Evolutionary conservation across 2,113 vertebrate species (phyloP).

Genomic region (Petaurus breviceps): DNA sequence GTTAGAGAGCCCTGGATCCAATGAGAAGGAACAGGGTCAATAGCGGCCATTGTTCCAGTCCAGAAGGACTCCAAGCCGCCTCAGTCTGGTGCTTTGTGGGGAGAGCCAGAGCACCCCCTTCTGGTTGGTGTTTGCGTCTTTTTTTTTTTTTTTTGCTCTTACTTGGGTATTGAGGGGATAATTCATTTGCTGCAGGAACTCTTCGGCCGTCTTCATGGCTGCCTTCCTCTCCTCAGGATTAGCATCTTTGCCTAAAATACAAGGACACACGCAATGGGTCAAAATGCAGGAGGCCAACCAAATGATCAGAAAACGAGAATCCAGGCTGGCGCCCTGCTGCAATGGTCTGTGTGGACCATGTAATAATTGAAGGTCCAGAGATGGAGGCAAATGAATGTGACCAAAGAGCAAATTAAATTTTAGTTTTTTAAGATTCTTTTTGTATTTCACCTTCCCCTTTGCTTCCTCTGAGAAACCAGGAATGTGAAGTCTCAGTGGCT

Average conservation of each 20-base stretch:
- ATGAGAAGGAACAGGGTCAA: neutral
- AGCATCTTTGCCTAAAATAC: slow-evolving; percentile 88
- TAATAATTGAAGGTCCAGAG: too few relatives aligned
- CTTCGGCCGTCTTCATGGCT: slow-evolving; percentile 94
- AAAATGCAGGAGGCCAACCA: neutral
- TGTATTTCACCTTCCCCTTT: too few relatives aligned
- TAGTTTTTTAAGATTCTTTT: too few relatives aligned
- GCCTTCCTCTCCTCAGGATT: slow-evolving; percentile 91
- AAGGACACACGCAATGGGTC: slow-evolving; percentile 39
- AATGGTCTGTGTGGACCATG: too few relatives aligned
- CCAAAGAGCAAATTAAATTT: neutral
- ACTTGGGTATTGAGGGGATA: slow-evolving; percentile 92
- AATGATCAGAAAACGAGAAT: too few relatives aligned
- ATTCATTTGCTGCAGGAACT: slow-evolving; percentile 92
- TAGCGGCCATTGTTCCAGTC: too few relatives aligned
- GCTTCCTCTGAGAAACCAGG: too few relatives aligned
- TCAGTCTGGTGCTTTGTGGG: neutral
- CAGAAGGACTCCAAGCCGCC: too few relatives aligned
- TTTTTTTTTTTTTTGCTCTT: slow-evolving; percentile 47
- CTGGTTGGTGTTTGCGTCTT: too few relatives aligned
- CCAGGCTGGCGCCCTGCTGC: too few relatives aligned
- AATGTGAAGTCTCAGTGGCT: too few relatives aligned
- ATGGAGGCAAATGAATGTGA: neutral
- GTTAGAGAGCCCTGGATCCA: too few relatives aligned
- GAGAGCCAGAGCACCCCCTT: neutral